These are phyloP conservation scores for Laticauda colubrina DNA, from an alignment of 2,113 vertebrate genomes.

Conservation along the genomic window DNA sequence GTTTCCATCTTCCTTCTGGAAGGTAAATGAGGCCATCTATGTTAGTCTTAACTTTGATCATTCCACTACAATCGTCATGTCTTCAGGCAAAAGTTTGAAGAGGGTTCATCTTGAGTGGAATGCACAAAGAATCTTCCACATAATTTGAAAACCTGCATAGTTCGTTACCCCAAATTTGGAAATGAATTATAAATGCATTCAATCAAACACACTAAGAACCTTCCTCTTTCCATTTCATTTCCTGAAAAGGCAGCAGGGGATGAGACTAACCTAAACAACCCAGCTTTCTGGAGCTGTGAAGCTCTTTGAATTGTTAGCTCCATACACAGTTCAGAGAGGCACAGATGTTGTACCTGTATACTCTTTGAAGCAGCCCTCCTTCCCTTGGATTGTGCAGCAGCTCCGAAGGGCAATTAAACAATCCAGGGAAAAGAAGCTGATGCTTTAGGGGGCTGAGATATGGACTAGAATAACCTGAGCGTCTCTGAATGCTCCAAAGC, in stretches of 20 bases:
- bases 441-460: neutral
- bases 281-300: neutral
- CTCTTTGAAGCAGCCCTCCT: neutral
- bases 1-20: neutral
- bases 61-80: neutral
- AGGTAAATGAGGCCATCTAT: neutral
- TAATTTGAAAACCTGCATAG: neutral
- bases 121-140: neutral
- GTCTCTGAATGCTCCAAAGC: neutral
- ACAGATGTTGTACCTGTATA: neutral
- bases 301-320: neutral
- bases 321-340: neutral
- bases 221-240: neutral
- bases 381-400: neutral
- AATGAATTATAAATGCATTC: neutral
- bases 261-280: neutral
- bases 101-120: neutral
- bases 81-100: neutral
- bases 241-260: neutral
- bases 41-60: neutral
- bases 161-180: neutral
- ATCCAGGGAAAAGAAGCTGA: neutral
- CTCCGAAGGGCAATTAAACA: neutral
- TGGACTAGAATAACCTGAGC: neutral
- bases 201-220: neutral